Base-by-base conservation (phyloP, 2,888 invertebrate genomes). In the Himalopsyche anomala region DNA sequence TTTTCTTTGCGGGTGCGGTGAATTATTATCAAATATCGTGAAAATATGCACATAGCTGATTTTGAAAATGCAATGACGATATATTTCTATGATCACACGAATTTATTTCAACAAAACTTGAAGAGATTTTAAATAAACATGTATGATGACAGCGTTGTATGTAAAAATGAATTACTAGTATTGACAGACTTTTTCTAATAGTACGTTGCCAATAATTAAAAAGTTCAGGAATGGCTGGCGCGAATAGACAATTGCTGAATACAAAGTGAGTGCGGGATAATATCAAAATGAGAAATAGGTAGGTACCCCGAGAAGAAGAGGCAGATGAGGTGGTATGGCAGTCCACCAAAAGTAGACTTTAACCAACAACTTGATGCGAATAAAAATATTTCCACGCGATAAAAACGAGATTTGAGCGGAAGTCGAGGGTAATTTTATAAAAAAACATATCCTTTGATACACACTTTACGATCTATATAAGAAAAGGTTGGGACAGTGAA, bases 401-500 rank as follows among this genome's bases (percentile, higher is more conserved):
- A 62, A 62, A 62, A 62, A 28, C 62, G 62, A 62, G 62, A 62
- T 62, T 62, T 62, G 62, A 62, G 62, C 62, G 62, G 62, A 62
- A 62, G 62, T 28, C 19, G 62, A n/a, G 62, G 62, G 62, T 62
- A 62, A 62, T 62, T 62, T 62, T 19, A 62, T 62, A 62, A 62
- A 62, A 55, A 62, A 62, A 62, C 62, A 62, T n/a, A 62, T 62
- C 62, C 62, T 19, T 62, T 62, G 62, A 62, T 62, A 62, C 11
- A 62, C 62, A 62, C 62, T 62, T 62, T 62, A 62, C 28, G 62
- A 62, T 62, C 62, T 62, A 19, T 62, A 62, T 62, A 62, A 62
- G 62, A 62, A 62, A 62, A 62, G 62, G 62, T 62, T 62, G 19
- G 62, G 62, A 62, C 11, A 62, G 62, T 62, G 62, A 62, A 62